Base-by-base conservation (phyloP, 2,797 vertebrate species). In the Austrolebias charrua region DNA sequence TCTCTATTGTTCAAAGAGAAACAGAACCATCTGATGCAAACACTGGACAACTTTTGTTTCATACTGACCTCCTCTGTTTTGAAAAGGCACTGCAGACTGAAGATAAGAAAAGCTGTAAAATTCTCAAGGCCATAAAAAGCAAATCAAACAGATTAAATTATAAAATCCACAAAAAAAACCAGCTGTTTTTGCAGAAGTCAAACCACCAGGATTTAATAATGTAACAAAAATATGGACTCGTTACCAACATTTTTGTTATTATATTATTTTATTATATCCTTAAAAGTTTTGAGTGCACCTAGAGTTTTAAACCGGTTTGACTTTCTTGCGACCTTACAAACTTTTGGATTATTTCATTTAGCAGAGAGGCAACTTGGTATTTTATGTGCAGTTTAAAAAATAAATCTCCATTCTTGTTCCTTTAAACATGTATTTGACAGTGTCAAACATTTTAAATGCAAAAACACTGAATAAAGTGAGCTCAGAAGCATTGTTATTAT, bases 31-130 rank as follows among this genome's bases (percentile, higher is more conserved):
- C 20, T 70, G 44, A 63, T 59, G 55, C 49, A 53, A 76, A 69
- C 0, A 0, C 16, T 53, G 43, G 55, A 60, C 40, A 31, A 28
- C 14, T 29, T 9, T 11, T 64, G 61, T 60, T 73, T 47, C 55
- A 47, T 63, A 69, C 68, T 80, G 86, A 78, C 84, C 84, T 85
- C 88, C 85, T 66, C 63, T 86, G 90, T 48, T 57, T 40, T 47
- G 6, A 59, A 48, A 40, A 18, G 35, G 70, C 15, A 81, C 11
- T 80, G 55, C 83, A 80, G 16, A 49, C 38, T 28, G 33, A 52
- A 60, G 19, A 53, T 15, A 5, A 63, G 6, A 20, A 24, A 24
- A 24, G 24, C 24, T 24, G 24, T 24, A 24, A 24, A 24, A 24
- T 31, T 12, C 6, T 12, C 1, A 46, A 8, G 11, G 38, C 38